Evolutionary conservation across 2,113 vertebrate genomes (phyloP), one percentile per base, ranked within the genome.

Genomic region (Poecilia latipinna): DNA sequence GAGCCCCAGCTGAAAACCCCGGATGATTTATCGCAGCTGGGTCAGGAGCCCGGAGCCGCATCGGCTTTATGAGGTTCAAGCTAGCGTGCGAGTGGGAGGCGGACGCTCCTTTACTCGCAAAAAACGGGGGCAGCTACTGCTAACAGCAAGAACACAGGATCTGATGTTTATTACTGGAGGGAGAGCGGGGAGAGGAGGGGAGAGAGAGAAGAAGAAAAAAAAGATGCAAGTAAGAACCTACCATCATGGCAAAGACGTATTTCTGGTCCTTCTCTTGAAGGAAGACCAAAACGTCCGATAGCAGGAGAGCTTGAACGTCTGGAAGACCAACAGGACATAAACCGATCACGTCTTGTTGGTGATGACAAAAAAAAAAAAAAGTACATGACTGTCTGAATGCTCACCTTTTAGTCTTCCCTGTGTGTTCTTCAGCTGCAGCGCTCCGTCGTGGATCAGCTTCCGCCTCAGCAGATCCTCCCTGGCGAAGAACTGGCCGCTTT

Each of bases 251-350:
- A 68, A 97, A 99, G 72, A 96, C 82, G 6, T 97, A 99, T 84
- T 97, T 99, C 93, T 99, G 98, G 89, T 99, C 97, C 84, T 99
- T 99, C 89, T 99, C 97, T 88, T 98, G 97, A 73, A 99, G 96
- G 93, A 99, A 99, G 65, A 98, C 84, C 1, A 98, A 92, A 72
- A 97, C 88, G 24, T 98, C 97, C 22, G 96, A 96, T 31, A 99
- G 95, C 3, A 99, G 95, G 73, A 99, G 91, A 35, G 97, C 97
- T n/a, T 96, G 96, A 63, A 98, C 95, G 66, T 98, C 97, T 98
- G 93, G 67, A 67, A 69, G 77, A 82, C n/a, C 19, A 67, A 54
- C 17, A 75, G 64, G 7, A 74, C 42, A 51, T 8, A 13, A 67
- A 67, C 24, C n/a, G 17, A 0, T 22, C 2, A 62, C 2, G 60